Percentiles rank a stretch among this genome's conserved stretches.
Conservation (phyloP, 2,113 vertebrate genomes). For the Conger conger region DNA sequence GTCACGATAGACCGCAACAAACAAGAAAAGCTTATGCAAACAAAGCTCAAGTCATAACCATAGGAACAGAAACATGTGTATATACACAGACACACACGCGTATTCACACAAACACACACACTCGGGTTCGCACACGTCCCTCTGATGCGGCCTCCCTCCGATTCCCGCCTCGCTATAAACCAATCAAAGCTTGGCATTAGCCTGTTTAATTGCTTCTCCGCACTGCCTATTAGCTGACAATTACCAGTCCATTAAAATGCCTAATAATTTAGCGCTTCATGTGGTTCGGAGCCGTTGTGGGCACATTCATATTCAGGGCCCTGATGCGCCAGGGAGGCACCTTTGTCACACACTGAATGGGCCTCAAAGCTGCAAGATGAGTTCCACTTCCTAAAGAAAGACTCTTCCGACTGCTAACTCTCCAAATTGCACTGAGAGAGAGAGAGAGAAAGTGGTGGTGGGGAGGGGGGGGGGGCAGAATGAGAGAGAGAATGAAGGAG, state of each 20-base stretch:
- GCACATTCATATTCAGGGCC: background rate
- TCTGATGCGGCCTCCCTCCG: background rate
- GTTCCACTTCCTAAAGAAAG: conserved; percentile 1
- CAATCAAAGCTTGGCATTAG: conserved; percentile 25
- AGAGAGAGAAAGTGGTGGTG: background rate
- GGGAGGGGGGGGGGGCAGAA: background rate
- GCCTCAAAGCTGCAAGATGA: background rate
- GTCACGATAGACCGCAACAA: background rate
- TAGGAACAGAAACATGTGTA: background rate
- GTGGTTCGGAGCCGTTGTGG: conserved; percentile 7
- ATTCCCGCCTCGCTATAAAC: conserved; percentile 7
- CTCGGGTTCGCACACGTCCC: background rate
- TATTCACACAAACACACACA: background rate
- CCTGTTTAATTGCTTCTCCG: conserved; percentile 31
- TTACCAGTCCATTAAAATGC: conserved; percentile 34
- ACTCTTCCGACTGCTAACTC: background rate
- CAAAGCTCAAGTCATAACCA: background rate
- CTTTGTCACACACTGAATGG: conserved; percentile 19
- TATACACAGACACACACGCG: background rate
- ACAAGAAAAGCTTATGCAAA: background rate
- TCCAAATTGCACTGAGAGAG: conserved; percentile 6
- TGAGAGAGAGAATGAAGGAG: background rate
- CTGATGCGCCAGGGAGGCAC: background rate
- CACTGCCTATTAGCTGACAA: conserved; percentile 37
- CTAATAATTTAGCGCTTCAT: conserved; percentile 39